phyloP scores from a whole-genome alignment of 2,888 invertebrate genomes.

The Rosalia funebris region DNA sequence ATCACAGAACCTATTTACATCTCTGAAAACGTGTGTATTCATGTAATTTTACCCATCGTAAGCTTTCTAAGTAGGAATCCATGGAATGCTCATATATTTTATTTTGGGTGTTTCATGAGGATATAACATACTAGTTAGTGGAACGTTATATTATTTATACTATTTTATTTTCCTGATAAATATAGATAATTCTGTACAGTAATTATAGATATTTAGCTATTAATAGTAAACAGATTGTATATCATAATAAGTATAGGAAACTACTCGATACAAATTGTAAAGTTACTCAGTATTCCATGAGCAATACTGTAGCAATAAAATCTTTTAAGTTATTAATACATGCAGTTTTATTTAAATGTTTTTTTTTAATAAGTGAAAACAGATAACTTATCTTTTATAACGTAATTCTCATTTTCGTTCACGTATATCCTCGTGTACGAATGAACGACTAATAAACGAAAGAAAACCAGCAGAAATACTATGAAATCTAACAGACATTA shows the following conservation, averaged over 20 bases:
- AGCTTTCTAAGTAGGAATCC: slow-evolving; percentile 17
- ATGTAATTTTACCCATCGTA: slow-evolving; percentile 21
- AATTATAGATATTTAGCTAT: slow-evolving; percentile 45
- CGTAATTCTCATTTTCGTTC: too few relatives aligned
- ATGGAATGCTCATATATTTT: slow-evolving; percentile 25
- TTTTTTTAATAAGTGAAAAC: too few relatives aligned
- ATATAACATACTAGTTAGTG: slow-evolving; percentile 14
- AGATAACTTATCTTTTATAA: too few relatives aligned
- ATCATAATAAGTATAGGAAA: slow-evolving; percentile 39
- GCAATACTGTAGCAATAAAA: slow-evolving; percentile 55
- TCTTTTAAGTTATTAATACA: slow-evolving; percentile 46
- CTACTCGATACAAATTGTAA: slow-evolving; percentile 45
- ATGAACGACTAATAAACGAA: too few relatives aligned
- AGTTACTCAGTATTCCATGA: slow-evolving; percentile 53
- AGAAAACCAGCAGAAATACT: too few relatives aligned
- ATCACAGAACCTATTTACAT: neutral
- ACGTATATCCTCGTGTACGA: too few relatives aligned
- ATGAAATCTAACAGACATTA: too few relatives aligned
- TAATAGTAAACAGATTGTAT: slow-evolving; percentile 39
- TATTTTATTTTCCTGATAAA: slow-evolving; percentile 55
- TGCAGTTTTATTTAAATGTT: slow-evolving; percentile 24
- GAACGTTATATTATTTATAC: slow-evolving; percentile 49
- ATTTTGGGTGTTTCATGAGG: slow-evolving; percentile 26
- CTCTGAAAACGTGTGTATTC: slow-evolving; percentile 14
- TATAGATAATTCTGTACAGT: slow-evolving; percentile 54